Base-by-base conservation (phyloP, 2,797 vertebrate genomes). In the Melanotaenia parkinsoni region DNA sequence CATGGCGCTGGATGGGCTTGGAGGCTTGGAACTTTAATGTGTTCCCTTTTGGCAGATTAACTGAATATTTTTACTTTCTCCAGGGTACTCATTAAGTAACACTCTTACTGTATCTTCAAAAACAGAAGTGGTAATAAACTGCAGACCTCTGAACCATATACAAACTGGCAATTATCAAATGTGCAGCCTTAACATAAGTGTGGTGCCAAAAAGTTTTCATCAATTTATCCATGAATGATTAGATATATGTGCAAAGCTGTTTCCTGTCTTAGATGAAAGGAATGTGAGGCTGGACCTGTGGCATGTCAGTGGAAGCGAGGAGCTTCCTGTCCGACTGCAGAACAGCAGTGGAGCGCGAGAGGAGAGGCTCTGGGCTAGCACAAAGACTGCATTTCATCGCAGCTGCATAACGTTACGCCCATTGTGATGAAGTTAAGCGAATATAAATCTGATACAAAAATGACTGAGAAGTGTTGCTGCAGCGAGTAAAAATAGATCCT, bases 341-440 rank as follows among this genome's bases (percentile, higher is more conserved):
- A 72, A 24, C 51, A 64, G 70, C 62, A 73, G 70, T 37, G 77
- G 32, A 60, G 76, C 40, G 68, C 60, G 50, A 58, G 59, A 47
- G 18, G 61, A 63, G 38, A 53, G 77, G 56, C 61, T 72, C 73
- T 38, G 70, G 33, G 32, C 61, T 40, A 59, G 38, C 18, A 38
- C 24, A 64, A 38, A 77, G 74, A 72, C 74, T 80, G 81, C 79
- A 74, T 84, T 79, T 72, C 51, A 63, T 75, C 54, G 63, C 82
- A 83, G 85, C 82, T 79, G 70, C 51, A 40, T 45, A 63, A 77
- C 22, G 80, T 76, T 85, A 83, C 88, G 82, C 80, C 87, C 85
- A 89, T 85, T 60, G n/a, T 56, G 75, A 84, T 81, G 69, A 80
- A 77, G 33, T 73, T 70, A 33, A 79, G 45, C 58, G 50, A 38